These are phyloP conservation scores for Misgurnus anguillicaudatus DNA, from an alignment of 2,113 vertebrate species.

Conservation along the genomic window DNA sequence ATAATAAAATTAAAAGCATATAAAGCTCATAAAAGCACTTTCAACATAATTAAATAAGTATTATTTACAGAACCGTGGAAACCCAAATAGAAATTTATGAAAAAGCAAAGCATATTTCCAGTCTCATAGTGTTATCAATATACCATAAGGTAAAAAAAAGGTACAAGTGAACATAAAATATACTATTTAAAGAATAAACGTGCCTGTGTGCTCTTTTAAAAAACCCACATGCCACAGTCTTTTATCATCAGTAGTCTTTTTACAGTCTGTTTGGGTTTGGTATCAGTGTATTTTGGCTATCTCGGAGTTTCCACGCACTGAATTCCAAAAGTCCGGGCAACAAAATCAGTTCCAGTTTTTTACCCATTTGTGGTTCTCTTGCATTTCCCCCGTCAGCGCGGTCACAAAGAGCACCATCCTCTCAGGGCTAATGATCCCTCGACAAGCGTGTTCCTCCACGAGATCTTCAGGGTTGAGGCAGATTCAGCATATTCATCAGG, in stretches of 20 bases:
- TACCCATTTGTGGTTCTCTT: neutral
- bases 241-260: neutral
- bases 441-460: neutral
- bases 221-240: neutral
- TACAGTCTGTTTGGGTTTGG: neutral
- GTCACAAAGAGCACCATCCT: neutral
- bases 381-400: neutral
- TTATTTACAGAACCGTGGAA: slow-evolving; percentile 46
- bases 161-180: neutral
- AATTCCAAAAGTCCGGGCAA: neutral
- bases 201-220: neutral
- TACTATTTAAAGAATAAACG: slow-evolving; percentile 11
- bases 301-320: neutral
- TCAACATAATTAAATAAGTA: slow-evolving; percentile 48
- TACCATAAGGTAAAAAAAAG: neutral
- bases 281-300: slow-evolving; percentile 23
- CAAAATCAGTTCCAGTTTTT: neutral
- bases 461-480: neutral
- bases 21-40: slow-evolving; percentile 42
- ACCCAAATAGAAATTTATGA: slow-evolving; percentile 4
- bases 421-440: neutral
- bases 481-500: slow-evolving; percentile 42
- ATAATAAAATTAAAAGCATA: slow-evolving; percentile 34
- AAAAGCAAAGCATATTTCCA: slow-evolving; percentile 34
- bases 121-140: slow-evolving; percentile 57